Conservation (phyloP, 1,140 invertebrate genomes). For the Solen grandis region DNA sequence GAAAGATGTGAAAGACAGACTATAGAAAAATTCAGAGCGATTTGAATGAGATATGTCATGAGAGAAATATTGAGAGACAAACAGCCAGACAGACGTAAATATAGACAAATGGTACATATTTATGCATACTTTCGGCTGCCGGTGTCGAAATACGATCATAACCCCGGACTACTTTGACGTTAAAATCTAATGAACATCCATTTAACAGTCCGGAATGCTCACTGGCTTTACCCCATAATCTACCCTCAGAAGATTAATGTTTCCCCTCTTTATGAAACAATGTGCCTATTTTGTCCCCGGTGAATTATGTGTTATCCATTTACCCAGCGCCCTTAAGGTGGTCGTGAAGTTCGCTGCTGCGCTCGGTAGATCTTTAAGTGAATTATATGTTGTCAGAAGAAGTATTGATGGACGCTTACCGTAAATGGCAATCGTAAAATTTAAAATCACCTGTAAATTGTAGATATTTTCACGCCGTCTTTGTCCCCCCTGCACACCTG, state of each 20-base stretch:
- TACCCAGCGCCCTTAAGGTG: conserved; percentile 31
- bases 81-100: no score
- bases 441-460: conserved; percentile 58
- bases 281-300: conserved; percentile 48
- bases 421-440: conserved; percentile 46
- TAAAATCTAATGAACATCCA: no score
- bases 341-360: conserved; percentile 8
- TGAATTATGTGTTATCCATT: conserved; percentile 49
- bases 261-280: conserved; percentile 38
- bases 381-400: conserved; percentile 54
- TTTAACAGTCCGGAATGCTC: neutral
- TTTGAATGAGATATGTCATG: no score
- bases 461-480: conserved; percentile 37
- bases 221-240: conserved; percentile 47
- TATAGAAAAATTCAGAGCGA: no score
- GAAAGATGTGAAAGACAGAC: no score
- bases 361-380: conserved; percentile 40
- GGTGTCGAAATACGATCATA: no score
- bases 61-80: no score
- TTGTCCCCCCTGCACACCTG: conserved; percentile 49
- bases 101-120: no score
- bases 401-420: conserved; percentile 46
- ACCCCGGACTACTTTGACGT: no score
- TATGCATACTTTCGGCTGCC: no score
- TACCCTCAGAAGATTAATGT: conserved; percentile 43